Percentiles rank a stretch among this genome's conserved stretches.
Conservation (phyloP, 2,797 vertebrate genomes). For the Enteromius argenteus region DNA sequence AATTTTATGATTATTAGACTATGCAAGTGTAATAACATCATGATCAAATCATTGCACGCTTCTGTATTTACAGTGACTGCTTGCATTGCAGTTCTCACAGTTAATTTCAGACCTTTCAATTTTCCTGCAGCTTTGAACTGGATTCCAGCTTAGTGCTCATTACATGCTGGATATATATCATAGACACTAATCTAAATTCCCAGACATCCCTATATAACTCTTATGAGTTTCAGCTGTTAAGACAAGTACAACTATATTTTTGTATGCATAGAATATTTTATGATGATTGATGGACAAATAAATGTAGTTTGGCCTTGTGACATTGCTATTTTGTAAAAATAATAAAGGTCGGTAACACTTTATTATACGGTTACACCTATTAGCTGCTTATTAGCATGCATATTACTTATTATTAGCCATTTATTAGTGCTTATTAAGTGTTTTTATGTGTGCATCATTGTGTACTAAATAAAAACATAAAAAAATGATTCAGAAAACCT, state of each 20-base stretch:
- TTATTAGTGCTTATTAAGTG: no score
- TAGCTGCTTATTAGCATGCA: no score
- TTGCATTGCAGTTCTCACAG: slow-evolving; percentile 8
- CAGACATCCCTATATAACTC: slow-evolving; percentile 55
- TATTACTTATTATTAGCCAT: no score
- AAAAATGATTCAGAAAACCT: background rate
- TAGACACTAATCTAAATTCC: slow-evolving; percentile 64
- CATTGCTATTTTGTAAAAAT: background rate
- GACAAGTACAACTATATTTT: slow-evolving; percentile 5
- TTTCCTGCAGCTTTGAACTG: slow-evolving; percentile 15
- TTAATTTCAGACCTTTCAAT: slow-evolving; percentile 28
- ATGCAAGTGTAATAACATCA: background rate
- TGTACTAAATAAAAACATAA: background rate
- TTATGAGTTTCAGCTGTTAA: background rate
- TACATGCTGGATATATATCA: slow-evolving; percentile 55
- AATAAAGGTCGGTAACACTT: background rate
- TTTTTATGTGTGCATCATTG: background rate
- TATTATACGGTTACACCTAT: no score
- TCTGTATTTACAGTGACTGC: background rate
- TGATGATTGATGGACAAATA: background rate
- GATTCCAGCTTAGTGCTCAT: slow-evolving; percentile 16
- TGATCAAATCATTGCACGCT: background rate
- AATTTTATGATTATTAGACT: background rate
- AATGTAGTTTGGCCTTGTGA: background rate
- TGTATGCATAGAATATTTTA: background rate